phyloP scores from a whole-genome alignment of 2,888 invertebrate genomes.

The Yponomeuta sedellus region DNA sequence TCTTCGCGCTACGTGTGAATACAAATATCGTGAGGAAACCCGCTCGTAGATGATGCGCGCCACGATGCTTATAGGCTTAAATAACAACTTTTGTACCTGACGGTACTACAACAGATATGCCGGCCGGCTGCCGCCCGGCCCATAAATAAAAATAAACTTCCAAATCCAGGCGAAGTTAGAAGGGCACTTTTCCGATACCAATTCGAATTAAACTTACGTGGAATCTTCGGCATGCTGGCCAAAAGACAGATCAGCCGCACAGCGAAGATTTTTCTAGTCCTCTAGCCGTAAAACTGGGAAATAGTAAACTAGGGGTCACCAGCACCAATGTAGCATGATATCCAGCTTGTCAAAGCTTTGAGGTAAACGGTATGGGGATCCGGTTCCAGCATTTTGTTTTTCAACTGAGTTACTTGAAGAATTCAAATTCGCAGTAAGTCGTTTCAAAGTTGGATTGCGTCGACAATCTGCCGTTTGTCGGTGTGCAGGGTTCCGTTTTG shows the following conservation, averaged over 20 bases:
- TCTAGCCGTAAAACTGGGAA: slow-evolving; percentile 12
- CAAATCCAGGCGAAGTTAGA: slow-evolving; percentile 9
- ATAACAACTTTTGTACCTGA: not conserved
- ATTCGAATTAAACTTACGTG: slow-evolving; percentile 38
- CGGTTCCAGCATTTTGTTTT: slow-evolving; percentile 57
- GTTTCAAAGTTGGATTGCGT: slow-evolving; percentile 33
- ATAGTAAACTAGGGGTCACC: not conserved
- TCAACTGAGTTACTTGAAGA: slow-evolving; percentile 43
- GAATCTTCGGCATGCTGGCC: slow-evolving; percentile 38
- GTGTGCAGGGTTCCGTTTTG: not conserved
- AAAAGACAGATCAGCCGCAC: not conserved
- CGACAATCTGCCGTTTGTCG: slow-evolving; percentile 4
- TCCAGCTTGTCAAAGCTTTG: not conserved
- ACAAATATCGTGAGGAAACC: no score
- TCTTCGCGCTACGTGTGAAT: no score
- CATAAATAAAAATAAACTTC: slow-evolving; percentile 20
- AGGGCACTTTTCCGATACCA: slow-evolving; percentile 29
- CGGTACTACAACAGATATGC: slow-evolving; percentile 2
- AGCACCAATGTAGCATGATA: not conserved
- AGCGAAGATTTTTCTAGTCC: slow-evolving; percentile 21
- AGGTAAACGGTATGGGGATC: slow-evolving; percentile 25
- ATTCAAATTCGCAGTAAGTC: slow-evolving; percentile 48
- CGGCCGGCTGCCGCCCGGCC: not conserved
- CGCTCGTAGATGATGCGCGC: no score
- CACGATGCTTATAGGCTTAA: no score